phyloP scores from a whole-genome alignment of 2,888 invertebrate species.

The Trichogramma dendrolimi region DNA sequence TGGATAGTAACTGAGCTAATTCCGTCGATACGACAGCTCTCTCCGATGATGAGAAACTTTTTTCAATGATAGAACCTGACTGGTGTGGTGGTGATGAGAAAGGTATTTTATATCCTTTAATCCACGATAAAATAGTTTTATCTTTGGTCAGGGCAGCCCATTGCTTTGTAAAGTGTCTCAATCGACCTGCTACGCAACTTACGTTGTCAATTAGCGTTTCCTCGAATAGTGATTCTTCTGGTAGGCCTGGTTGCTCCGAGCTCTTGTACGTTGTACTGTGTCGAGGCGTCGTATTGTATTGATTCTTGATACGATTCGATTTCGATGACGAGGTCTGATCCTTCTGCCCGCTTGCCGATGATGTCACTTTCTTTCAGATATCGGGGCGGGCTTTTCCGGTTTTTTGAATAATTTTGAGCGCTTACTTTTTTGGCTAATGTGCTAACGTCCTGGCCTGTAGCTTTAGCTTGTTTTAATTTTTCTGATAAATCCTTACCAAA shows the following conservation, averaged over 20 bases:
- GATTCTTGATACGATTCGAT: too few relatives aligned
- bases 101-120: slow-evolving; percentile 10
- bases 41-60: background rate
- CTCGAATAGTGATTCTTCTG: too few relatives aligned
- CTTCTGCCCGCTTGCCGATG: background rate
- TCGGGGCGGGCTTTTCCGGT: background rate
- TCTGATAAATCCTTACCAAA: background rate
- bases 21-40: background rate
- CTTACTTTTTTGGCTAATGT: background rate
- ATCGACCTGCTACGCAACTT: slow-evolving; percentile 27
- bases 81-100: background rate
- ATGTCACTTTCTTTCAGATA: background rate
- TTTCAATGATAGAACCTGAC: background rate
- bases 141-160: slow-evolving; percentile 20
- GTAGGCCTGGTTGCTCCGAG: too few relatives aligned
- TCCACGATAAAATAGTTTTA: slow-evolving; percentile 23
- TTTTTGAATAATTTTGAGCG: background rate
- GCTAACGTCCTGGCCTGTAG: background rate
- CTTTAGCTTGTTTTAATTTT: background rate
- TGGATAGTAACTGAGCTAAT: background rate
- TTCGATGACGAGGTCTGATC: background rate
- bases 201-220: slow-evolving; percentile 5
- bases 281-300: too few relatives aligned
- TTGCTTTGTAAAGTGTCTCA: slow-evolving; percentile 5
- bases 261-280: too few relatives aligned